These are phyloP conservation scores for Brachionus rotundiformis DNA, from an alignment of 1,140 invertebrate species.

Conservation along the genomic window DNA sequence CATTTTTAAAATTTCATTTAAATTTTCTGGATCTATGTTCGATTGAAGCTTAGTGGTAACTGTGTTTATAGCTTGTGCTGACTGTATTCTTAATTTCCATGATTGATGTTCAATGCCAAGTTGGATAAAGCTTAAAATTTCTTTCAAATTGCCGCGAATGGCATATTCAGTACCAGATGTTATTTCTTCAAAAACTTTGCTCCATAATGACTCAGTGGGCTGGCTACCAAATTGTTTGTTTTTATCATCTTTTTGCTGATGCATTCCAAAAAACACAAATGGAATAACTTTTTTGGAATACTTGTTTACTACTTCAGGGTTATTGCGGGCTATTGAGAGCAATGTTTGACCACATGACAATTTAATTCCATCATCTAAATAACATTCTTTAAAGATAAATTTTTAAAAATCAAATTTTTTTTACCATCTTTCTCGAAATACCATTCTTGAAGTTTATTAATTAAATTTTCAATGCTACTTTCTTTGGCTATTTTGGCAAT, in stretches of 20 bases:
- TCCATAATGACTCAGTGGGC: conserved; percentile 4
- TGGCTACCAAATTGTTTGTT: not conserved
- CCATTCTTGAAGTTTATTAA: conserved; percentile 39
- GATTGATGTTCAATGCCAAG: conserved; percentile 23
- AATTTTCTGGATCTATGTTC: conserved; percentile 10
- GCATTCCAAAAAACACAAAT: conserved; percentile 52
- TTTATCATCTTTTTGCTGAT: conserved; percentile 27
- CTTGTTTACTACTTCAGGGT: conserved; percentile 3
- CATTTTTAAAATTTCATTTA: conserved; percentile 42
- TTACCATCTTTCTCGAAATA: conserved; percentile 45
- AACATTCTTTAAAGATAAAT: not conserved
- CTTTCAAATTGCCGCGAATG: conserved; percentile 5
- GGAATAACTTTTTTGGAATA: conserved; percentile 21
- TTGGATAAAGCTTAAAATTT: conserved; percentile 29
- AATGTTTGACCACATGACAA: conserved; percentile 38
- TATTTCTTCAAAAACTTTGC: conserved; percentile 49
- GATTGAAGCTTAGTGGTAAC: conserved; percentile 25
- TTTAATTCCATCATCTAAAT: conserved; percentile 28
- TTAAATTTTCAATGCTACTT: conserved; percentile 25
- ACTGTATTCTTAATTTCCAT: conserved; percentile 20
- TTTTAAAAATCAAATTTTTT: not conserved
- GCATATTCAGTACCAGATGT: conserved; percentile 42
- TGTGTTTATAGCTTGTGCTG: conserved; percentile 19
- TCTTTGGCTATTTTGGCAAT: conserved; percentile 47
- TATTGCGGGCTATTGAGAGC: not conserved